Evolutionary conservation across 2,888 invertebrate genomes (phyloP).

Genomic region (Synergus gifuensis): DNA sequence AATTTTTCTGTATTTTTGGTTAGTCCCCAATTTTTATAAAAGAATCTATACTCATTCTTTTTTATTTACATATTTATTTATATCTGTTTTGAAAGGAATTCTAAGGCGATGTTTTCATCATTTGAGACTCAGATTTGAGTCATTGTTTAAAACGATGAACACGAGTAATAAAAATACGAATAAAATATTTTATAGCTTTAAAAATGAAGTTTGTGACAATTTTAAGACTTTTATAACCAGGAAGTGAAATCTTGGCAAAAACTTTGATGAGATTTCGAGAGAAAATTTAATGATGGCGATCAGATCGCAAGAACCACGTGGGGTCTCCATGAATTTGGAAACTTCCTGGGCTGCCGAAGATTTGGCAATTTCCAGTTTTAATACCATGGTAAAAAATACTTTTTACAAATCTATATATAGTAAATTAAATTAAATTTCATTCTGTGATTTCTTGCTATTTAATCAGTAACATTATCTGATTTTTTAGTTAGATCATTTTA

Average conservation of each 20-base stretch:
- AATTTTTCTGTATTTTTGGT: too few species aligned
- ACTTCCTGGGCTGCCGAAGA: conserved; percentile 82
- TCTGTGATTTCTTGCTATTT: too few species aligned
- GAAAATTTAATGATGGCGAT: conserved; percentile 56
- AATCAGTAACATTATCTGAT: too few species aligned
- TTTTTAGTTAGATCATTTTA: too few species aligned
- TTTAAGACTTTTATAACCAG: not conserved
- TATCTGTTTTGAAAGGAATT: not conserved
- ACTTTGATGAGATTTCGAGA: not conserved
- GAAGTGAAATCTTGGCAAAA: not conserved
- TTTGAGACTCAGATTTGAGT: not conserved
- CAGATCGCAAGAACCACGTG: conserved; percentile 64
- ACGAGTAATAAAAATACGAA: not conserved
- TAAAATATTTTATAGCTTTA: not conserved
- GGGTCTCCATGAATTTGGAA: conserved; percentile 80
- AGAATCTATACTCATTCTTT: too few species aligned
- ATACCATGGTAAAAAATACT: conserved; percentile 65
- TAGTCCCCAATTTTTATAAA: too few species aligned
- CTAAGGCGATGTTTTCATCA: not conserved
- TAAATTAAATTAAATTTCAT: too few species aligned
- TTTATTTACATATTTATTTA: too few species aligned
- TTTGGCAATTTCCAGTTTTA: conserved; percentile 62
- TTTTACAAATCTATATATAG: not conserved
- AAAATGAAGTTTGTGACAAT: not conserved
- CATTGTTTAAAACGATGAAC: not conserved